Percentiles rank a stretch among this genome's conserved stretches.
Conservation (phyloP, 2,888 invertebrate species). For the Drosophila subquinaria region DNA sequence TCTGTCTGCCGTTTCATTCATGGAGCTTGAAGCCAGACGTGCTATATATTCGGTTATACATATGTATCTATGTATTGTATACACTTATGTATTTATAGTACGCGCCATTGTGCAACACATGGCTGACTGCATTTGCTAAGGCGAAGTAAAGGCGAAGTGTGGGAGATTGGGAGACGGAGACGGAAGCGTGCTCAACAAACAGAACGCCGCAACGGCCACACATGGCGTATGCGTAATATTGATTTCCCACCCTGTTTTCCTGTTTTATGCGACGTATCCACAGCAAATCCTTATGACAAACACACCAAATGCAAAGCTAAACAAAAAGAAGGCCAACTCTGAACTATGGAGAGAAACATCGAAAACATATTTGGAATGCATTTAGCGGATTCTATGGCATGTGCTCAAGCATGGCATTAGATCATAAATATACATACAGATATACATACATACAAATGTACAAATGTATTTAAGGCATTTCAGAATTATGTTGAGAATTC, state of each 20-base stretch:
- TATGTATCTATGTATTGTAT: neutral
- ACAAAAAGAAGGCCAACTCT: neutral
- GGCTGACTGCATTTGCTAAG: constrained; percentile 51
- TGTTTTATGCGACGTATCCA: constrained; percentile 9
- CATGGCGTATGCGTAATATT: constrained; percentile 67
- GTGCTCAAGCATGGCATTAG: constrained; percentile 11
- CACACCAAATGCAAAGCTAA: constrained; percentile 26
- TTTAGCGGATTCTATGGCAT: constrained; percentile 13
- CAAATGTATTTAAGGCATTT: neutral
- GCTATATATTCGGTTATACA: constrained; percentile 39
- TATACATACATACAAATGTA: neutral
- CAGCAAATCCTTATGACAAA: constrained; percentile 47
- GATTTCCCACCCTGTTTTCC: constrained; percentile 33
- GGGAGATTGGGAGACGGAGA: constrained; percentile 18
- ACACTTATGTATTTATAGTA: constrained; percentile 49
- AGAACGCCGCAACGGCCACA: constrained; percentile 37
- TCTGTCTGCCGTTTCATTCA: constrained; percentile 62
- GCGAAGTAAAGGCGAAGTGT: neutral
- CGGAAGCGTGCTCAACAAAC: constrained; percentile 33
- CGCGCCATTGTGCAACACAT: constrained; percentile 64
- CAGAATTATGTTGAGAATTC: neutral
- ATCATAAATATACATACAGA: constrained; percentile 4
- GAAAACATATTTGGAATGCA: constrained; percentile 23
- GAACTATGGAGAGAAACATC: constrained; percentile 25
- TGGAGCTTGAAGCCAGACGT: constrained; percentile 57